Conservation (phyloP, 2,797 vertebrate species). For the Muscicapa comitata region DNA sequence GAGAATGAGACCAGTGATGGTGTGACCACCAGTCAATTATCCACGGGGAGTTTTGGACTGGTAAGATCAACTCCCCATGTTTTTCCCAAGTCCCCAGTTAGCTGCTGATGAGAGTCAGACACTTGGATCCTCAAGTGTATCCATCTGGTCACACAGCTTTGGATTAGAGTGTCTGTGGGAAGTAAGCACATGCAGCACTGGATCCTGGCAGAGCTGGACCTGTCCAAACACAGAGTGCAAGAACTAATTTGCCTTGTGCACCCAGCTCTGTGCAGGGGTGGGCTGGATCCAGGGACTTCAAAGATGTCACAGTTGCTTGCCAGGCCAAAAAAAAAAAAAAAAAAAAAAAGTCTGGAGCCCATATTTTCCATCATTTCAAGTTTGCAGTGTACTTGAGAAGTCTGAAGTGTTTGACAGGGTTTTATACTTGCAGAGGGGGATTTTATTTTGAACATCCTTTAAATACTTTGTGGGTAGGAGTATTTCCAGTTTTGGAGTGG, state of each 20-base stretch:
- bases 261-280: background rate
- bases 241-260: background rate
- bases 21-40: background rate
- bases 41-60: background rate
- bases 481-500: constrained; percentile 34
- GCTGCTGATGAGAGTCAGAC: background rate
- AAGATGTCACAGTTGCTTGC: background rate
- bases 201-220: background rate
- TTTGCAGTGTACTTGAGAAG: background rate
- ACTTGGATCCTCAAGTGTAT: fast-evolving
- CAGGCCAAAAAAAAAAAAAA: background rate
- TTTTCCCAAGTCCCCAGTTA: background rate
- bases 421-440: constrained; percentile 34
- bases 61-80: background rate
- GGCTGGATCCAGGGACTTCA: background rate
- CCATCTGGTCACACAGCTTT: background rate
- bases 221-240: background rate
- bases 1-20: background rate
- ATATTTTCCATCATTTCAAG: background rate
- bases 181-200: fast-evolving
- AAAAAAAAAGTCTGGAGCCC: background rate
- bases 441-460: constrained; percentile 59
- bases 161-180: background rate
- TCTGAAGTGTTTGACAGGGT: constrained; percentile 17
- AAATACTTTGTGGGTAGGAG: constrained; percentile 52